These are phyloP conservation scores for Xenopus borealis DNA, from an alignment of 2,113 vertebrate species.

Conservation along the genomic window DNA sequence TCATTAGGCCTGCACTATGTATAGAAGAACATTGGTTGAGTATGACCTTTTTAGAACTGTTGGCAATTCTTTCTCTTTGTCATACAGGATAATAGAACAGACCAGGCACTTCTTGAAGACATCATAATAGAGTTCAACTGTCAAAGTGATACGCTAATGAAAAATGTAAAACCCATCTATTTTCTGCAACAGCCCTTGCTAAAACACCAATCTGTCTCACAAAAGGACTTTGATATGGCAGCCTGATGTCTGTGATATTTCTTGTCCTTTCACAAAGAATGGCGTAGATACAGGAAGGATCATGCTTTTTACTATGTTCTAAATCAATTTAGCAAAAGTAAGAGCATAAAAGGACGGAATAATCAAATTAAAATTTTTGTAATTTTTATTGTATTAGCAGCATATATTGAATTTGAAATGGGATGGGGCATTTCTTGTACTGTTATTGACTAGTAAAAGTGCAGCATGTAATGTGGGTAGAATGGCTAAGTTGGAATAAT, in stretches of 20 bases:
- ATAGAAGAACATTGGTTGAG: constrained; percentile 60
- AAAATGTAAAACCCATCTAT: constrained; percentile 68
- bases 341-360: too few relatives aligned
- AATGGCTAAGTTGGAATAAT: too few relatives aligned
- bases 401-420: too few relatives aligned
- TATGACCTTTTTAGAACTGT: constrained; percentile 73
- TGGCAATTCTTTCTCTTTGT: constrained; percentile 71
- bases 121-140: constrained; percentile 72
- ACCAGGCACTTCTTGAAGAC: constrained; percentile 71
- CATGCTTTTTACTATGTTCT: too few relatives aligned
- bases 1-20: constrained; percentile 56
- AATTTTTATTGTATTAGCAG: too few relatives aligned
- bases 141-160: constrained; percentile 67
- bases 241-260: constrained; percentile 54
- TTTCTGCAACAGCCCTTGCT: constrained; percentile 47
- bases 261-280: constrained; percentile 49
- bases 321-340: too few relatives aligned
- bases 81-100: constrained; percentile 64
- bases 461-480: too few relatives aligned
- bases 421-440: too few relatives aligned
- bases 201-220: constrained; percentile 53
- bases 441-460: too few relatives aligned
- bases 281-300: constrained; percentile 5
- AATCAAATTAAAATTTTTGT: too few relatives aligned
- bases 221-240: constrained; percentile 52